Evolutionary conservation across 2,797 vertebrate genomes (phyloP).

Genomic region (Falco rusticolus): DNA sequence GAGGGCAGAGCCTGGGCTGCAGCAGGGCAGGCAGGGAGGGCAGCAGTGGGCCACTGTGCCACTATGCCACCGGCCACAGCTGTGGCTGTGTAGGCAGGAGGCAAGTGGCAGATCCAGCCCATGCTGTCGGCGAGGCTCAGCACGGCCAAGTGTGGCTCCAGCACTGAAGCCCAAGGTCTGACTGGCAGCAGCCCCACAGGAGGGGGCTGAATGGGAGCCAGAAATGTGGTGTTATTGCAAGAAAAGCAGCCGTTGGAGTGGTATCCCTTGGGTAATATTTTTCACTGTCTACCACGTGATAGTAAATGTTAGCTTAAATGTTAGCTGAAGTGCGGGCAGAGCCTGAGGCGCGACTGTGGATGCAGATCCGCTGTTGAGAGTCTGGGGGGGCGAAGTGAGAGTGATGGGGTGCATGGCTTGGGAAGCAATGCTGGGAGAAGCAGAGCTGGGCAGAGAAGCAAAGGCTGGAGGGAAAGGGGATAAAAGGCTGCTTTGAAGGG

Average conservation of each 20-base stretch:
- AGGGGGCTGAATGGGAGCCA: neutral
- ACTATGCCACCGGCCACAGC: neutral
- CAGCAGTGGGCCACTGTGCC: neutral
- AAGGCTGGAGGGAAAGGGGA: neutral
- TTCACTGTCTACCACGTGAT: neutral
- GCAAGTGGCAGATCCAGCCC: neutral
- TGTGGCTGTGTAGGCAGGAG: fast-evolving
- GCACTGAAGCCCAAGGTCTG: neutral
- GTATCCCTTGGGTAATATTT: neutral
- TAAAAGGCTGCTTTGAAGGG: neutral
- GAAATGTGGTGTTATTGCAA: neutral
- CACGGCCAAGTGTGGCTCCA: fast-evolving
- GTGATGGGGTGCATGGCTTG: neutral
- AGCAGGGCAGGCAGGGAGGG: neutral
- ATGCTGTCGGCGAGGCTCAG: fast-evolving
- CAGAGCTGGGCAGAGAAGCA: neutral
- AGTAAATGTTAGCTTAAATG: neutral
- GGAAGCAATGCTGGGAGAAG: neutral
- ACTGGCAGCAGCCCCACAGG: neutral
- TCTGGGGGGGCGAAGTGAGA: fast-evolving
- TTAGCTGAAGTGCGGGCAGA: neutral
- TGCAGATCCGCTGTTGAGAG: neutral
- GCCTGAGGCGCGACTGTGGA: neutral
- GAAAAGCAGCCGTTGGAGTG: neutral
- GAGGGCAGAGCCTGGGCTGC: neutral